Conservation (phyloP, 1,140 invertebrate genomes). For the Pseudomyrmex flavicornis region DNA sequence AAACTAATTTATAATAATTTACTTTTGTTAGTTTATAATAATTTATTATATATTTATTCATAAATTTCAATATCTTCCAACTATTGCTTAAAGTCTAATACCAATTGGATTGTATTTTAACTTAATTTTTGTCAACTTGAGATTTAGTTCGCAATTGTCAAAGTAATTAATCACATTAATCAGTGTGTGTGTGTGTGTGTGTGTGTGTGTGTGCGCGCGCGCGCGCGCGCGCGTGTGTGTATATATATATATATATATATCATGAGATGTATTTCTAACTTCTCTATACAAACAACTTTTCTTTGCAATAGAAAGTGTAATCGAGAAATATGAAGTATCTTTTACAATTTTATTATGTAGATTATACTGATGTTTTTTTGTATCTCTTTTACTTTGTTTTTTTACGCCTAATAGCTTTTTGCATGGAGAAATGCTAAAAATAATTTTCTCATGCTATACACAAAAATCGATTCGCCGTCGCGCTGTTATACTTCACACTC, state of each 20-base stretch:
- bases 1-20: conserved; percentile 15
- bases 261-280: neutral
- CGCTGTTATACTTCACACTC: too few relatives aligned
- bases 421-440: too few relatives aligned
- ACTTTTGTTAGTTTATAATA: too few relatives aligned
- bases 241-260: neutral
- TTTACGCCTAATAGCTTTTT: neutral
- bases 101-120: neutral
- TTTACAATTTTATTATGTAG: conserved; percentile 8
- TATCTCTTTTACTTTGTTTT: neutral
- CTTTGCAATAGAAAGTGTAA: conserved; percentile 11
- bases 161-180: neutral
- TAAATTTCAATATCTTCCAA: conserved; percentile 10
- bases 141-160: neutral
- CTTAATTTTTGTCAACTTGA: neutral
- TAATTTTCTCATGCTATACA: too few relatives aligned
- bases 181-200: too few relatives aligned
- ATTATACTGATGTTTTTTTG: neutral
- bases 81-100: conserved; percentile 8
- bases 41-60: too few relatives aligned
- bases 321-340: conserved; percentile 11
- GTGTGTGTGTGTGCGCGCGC: too few relatives aligned
- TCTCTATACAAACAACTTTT: conserved; percentile 17
- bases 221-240: too few relatives aligned
- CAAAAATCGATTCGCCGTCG: too few relatives aligned